phyloP scores from a whole-genome alignment of 2,888 invertebrate species.

The Lingula anatina region DNA sequence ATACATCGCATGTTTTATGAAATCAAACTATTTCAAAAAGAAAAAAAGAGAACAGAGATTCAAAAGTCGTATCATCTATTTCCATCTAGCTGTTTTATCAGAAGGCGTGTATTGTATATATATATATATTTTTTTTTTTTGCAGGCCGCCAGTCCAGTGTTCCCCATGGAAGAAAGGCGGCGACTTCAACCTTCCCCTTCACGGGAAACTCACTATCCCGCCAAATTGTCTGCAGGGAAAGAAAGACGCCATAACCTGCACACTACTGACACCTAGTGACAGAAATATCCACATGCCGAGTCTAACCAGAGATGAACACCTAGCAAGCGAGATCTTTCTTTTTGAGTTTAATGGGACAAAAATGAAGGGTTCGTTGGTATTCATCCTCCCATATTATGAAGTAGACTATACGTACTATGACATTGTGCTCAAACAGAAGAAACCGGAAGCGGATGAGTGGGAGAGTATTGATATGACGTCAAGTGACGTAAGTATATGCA shows the following conservation, averaged over 20 bases:
- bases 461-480: too few relatives aligned
- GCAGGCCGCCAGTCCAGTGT: conserved; percentile 27
- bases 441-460: conserved; percentile 37
- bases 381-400: conserved; percentile 32
- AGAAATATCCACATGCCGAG: conserved; percentile 27
- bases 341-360: conserved; percentile 20
- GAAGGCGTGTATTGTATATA: too few relatives aligned
- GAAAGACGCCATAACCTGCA: conserved; percentile 38
- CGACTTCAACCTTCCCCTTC: conserved; percentile 37
- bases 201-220: conserved; percentile 35
- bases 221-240: conserved; percentile 32
- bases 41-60: too few relatives aligned
- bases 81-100: too few relatives aligned
- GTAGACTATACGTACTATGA: conserved; percentile 26
- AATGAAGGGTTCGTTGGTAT: conserved; percentile 24
- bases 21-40: too few relatives aligned
- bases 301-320: conserved; percentile 21
- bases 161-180: conserved; percentile 42
- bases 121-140: conserved; percentile 1
- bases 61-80: too few relatives aligned
- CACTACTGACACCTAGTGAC: conserved; percentile 28
- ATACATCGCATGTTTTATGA: too few relatives aligned
- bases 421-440: conserved; percentile 36
- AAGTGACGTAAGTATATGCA: too few relatives aligned
- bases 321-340: conserved; percentile 32